A percentile compares a stretch with the other conserved stretches of the same genome.
phyloP scores from a whole-genome alignment of 2,797 vertebrate species.

The Eurystomus glaucurus region DNA sequence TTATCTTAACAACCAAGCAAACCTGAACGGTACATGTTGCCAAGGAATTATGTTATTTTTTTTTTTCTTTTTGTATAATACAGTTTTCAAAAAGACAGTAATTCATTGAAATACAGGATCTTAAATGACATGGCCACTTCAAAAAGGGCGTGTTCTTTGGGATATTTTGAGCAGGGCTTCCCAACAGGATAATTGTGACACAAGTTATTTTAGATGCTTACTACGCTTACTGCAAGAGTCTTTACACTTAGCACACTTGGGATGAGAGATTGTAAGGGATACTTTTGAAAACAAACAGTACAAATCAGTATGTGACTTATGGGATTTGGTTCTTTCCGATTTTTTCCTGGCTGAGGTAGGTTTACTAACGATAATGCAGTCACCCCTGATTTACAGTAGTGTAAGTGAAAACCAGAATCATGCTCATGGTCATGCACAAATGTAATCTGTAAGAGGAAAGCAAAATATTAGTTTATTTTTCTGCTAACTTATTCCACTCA shows the following conservation, averaged over 20 bases:
- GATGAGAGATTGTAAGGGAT: neutral
- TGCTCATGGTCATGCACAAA: neutral
- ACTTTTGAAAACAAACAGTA: neutral
- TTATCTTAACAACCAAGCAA: neutral
- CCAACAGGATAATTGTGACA: neutral
- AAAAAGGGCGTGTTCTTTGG: neutral
- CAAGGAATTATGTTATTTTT: neutral
- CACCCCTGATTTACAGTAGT: neutral
- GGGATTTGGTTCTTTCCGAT: neutral
- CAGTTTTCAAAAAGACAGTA: neutral
- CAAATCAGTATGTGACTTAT: neutral
- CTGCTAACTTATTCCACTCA: neutral
- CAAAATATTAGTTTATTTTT: conserved; percentile 7
- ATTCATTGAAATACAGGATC: neutral
- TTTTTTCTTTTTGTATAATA: neutral
- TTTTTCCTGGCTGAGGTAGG: neutral
- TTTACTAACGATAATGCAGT: neutral
- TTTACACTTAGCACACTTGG: neutral
- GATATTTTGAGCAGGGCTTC: neutral
- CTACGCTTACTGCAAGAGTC: neutral
- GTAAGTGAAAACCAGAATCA: neutral
- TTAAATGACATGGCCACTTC: neutral
- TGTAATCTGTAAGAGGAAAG: neutral
- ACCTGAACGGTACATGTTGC: neutral
- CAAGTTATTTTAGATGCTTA: neutral